Evolutionary conservation across 2,888 invertebrate species (phyloP).

Genomic region (Hybos culiciformis): DNA sequence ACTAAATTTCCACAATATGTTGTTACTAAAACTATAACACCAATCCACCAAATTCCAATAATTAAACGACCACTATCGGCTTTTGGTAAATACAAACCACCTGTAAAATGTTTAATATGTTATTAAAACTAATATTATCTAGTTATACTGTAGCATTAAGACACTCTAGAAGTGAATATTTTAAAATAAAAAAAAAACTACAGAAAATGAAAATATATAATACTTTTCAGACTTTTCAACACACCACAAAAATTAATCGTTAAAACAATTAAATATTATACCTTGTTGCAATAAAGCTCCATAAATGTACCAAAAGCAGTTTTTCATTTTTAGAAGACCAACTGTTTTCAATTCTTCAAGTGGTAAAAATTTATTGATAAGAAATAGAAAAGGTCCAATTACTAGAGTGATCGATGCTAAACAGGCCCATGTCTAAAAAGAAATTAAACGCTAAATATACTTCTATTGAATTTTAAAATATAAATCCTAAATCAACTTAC

Average conservation of each 20-base stretch:
- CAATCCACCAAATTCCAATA: slow-evolving; percentile 85
- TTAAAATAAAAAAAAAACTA: background rate
- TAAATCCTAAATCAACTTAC: slow-evolving; percentile 35
- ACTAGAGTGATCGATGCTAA: slow-evolving; percentile 56
- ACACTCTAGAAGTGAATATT: no score
- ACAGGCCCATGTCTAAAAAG: slow-evolving; percentile 65
- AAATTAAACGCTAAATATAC: slow-evolving; percentile 3
- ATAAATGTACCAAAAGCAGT: slow-evolving; percentile 56
- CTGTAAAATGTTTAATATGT: slow-evolving; percentile 42
- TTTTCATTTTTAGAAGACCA: slow-evolving; percentile 37
- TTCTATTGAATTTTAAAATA: no score
- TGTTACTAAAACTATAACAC: slow-evolving; percentile 75
- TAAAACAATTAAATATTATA: slow-evolving; percentile 24
- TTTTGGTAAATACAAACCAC: slow-evolving; percentile 73
- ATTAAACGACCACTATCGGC: slow-evolving; percentile 76
- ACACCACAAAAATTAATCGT: no score
- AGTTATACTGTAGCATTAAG: no score
- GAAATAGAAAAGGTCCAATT: slow-evolving; percentile 64
- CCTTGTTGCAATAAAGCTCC: slow-evolving; percentile 87
- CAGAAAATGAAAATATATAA: background rate
- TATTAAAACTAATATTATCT: no score
- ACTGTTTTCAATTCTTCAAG: slow-evolving; percentile 22
- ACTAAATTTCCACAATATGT: slow-evolving; percentile 88
- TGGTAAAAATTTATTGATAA: slow-evolving; percentile 59
- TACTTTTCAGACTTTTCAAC: no score